Base-by-base conservation (phyloP, 2,113 vertebrate genomes). In the Lasiurus cinereus region DNA sequence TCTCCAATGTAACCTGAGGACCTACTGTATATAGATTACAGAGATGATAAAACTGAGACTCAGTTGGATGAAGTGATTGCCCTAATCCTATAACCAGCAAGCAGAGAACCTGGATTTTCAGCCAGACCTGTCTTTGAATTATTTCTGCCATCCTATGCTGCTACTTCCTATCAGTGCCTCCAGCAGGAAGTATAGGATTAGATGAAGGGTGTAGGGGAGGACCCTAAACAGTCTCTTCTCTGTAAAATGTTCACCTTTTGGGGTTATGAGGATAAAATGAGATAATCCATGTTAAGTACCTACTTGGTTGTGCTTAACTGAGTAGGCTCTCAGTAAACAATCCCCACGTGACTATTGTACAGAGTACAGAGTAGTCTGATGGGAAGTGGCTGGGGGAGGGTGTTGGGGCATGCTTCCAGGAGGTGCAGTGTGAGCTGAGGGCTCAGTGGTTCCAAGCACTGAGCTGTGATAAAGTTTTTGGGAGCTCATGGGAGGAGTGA, bases 181-280 rank as follows among this genome's bases (percentile, higher is more conserved):
- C 73, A 69, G 67, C n/a, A 89, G 48, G 70, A 27, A 43, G 66
- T 46, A 21, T 66, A 88, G 87, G 83, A 62, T 43, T 29, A 12
- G 19, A 19, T 19, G 19, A 0, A 2, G 54, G 54, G 54, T 19
- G 54, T 0, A 8, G 7, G 19, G 88, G 62, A 19, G 84, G 83
- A 31, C 52, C 72, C 76, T 94, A 88, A 52, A 70, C 0, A 10
- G 29, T 88, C 82, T 90, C 76, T 84, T 52, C 36, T 72, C 77
- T 72, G 36, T 54, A 46, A 82, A 93, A 95, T 39, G 43, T 73
- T 93, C 92, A 70, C 79, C 36, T 93, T 95, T 83, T 31, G 33
- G 92, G 69, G 24, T 94, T 93, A 50, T 29, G 77, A 89, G 92
- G 74, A 93, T 96, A 78, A 94, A 95, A 93, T 88, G 78, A 93